Evolutionary conservation across 92 coral and sea anemone genomes (phyloP), one percentile per base, ranked within the genome.

Genomic region (Siderastrea siderea): DNA sequence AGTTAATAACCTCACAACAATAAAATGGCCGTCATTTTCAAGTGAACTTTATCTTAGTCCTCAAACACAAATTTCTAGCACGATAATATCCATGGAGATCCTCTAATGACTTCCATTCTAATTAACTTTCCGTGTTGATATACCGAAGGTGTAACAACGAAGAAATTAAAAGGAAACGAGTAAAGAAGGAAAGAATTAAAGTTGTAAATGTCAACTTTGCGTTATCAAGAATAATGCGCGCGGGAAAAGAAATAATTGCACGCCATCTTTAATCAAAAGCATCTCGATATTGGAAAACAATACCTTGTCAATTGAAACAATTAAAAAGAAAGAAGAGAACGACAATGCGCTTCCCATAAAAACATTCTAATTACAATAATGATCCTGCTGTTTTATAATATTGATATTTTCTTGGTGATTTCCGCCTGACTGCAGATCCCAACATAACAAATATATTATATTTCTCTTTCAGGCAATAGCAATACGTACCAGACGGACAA

Each of bases 101-200:
- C n/a, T n/a, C 74, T 48, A 73, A 74, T 52, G 71, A 60, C 49
- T 6, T 16, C 16, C 48, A 84, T 48, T 51, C 16, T 73, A 74
- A 84, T 84, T 74, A 74, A 84, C 62, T 74, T 74, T 64, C 63
- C 51, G 63, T 72, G 43, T 73, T 74, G 80, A 74, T 74, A 73
- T 43, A 61, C 74, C 47, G 80, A 61, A 12, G 80, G 62, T 63
- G 73, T 52, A 73, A 84, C 62, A 61, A 84, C 68, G 74, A 50
- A 47, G 74, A 74, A 19, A 74, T 14, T 63, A 59, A 50, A 84
- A 16, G 17, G 61, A 38, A 74, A 52, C 13, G 10, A 45, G 68
- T n/a, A 69, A 81, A 74, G 61, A 61, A 73, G 72, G 80, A 74
- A 74, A 62, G 61, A 60, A 83, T 74, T 73, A 19, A 83, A 50